A percentile compares a stretch with the other conserved stretches of the same genome.
These are phyloP conservation scores for Ochropacha duplaris DNA, from an alignment of 2,888 invertebrate genomes.

Conservation along the genomic window DNA sequence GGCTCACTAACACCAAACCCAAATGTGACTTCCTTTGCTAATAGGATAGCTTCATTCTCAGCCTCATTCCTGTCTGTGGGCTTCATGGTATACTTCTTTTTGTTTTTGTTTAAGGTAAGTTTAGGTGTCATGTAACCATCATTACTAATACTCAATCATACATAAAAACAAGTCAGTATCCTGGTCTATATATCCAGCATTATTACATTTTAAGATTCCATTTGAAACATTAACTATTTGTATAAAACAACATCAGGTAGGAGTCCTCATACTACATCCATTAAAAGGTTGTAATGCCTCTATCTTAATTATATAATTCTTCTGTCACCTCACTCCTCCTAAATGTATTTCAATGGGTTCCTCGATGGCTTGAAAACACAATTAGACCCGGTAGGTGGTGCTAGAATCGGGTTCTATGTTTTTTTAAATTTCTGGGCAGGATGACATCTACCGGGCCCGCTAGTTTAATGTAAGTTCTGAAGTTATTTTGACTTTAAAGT, in stretches of 20 bases:
- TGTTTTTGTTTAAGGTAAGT: conserved; percentile 77
- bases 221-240: no score
- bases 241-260: no score
- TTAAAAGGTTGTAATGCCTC: no score
- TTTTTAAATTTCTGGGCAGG: no score
- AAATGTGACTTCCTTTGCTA: conserved; percentile 73
- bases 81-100: conserved; percentile 82
- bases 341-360: no score
- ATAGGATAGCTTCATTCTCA: conserved; percentile 72
- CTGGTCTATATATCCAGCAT: neutral
- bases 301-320: no score
- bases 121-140: conserved; percentile 10
- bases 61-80: conserved; percentile 81
- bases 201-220: neutral
- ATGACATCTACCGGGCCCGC: no score
- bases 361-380: no score
- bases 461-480: no score
- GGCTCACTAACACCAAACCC: conserved; percentile 77
- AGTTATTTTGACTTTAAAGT: neutral
- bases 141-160: conserved; percentile 2
- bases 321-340: no score
- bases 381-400: no score
- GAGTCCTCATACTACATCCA: neutral
- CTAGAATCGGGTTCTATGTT: no score
- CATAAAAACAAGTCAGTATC: neutral